Evolutionary conservation across 1,140 invertebrate genomes (phyloP).

Genomic region (Hyles vespertilio): DNA sequence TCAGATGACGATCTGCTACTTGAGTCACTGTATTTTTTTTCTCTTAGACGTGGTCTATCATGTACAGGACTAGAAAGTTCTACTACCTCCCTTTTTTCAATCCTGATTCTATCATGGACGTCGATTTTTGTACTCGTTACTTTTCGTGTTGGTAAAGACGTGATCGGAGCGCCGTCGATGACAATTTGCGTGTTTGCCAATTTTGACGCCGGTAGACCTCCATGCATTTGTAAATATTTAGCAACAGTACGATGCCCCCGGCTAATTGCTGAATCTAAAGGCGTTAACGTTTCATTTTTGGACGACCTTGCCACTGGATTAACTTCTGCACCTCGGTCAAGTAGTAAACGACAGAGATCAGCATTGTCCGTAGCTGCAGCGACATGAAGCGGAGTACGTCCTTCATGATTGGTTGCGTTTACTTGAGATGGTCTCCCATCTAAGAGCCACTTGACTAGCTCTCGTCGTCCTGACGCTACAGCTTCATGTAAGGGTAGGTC

Average conservation of each 20-base stretch:
- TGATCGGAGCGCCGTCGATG: conserved; percentile 63
- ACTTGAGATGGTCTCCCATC: conserved; percentile 88
- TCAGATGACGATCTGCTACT: conserved; percentile 42
- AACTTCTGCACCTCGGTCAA: conserved; percentile 88
- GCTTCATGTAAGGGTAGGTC: conserved; percentile 97
- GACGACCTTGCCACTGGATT: conserved; percentile 89
- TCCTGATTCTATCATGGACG: conserved; percentile 67
- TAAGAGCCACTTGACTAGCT: conserved; percentile 91
- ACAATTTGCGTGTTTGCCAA: conserved; percentile 73
- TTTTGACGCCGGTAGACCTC: conserved; percentile 87
- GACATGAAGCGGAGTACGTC: conserved; percentile 94
- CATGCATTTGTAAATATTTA: conserved; percentile 94
- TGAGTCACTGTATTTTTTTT: conserved; percentile 41
- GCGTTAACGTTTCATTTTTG: conserved; percentile 89
- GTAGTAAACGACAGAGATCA: conserved; percentile 92
- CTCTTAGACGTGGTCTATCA: conserved; percentile 40
- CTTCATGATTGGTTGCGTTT: conserved; percentile 94
- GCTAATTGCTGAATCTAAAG: conserved; percentile 92
- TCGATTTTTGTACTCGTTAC: conserved; percentile 75
- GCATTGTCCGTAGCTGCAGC: conserved; percentile 96
- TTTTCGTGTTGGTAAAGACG: conserved; percentile 60
- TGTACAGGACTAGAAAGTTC: conserved; percentile 60
- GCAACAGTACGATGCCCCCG: conserved; percentile 91
- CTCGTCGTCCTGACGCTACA: conserved; percentile 91
- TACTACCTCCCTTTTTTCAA: conserved; percentile 72